Base-by-base conservation (phyloP, 2,797 vertebrate genomes). In the Botia almorhae region DNA sequence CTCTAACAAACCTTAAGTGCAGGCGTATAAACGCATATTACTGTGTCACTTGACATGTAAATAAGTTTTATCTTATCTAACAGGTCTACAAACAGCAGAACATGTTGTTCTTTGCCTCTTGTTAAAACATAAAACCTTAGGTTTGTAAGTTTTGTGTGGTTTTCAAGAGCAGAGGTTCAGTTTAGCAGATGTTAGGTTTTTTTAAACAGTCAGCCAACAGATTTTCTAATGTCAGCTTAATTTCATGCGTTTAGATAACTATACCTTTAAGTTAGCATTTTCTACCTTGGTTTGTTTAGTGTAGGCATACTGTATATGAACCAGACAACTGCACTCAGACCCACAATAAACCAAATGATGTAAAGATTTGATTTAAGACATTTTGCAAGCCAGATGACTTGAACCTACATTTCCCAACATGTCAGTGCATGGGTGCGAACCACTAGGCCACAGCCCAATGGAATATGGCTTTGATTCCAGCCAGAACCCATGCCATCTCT, bases 41-140 rank as follows among this genome's bases (percentile, higher is more conserved):
- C 21, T 77, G 21, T 58, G 64, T 69, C 36, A 60, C 36, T 69
- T 69, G 43, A 70, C 33, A 76, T 71, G 48, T 56, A 51, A 14
- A 26, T 69, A 51, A n/a, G 69, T 39, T 16, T 58, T 60, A 53
- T 70, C 2, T 13, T 77, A 78, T 81, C 61, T 71, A 63, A 21
- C 63, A 61, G 70, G 48, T 65, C 48, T 13, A 74, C 70, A 43
- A 26, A 61, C 43, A 71, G 36, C 4, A 70, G 84, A 85, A 82
- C 74, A 73, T 82, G 84, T 85, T 85, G 79, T 83, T 86, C 83
- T 83, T 68, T 76, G 84, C 83, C 64, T 83, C 74, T 51, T 55
- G 67, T 69, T 75, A 75, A 48, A 58, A 58, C 3, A 2, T 21
- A 68, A 74, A 56, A 64, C 19, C 55, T 80, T 74, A 69, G 50